These are phyloP conservation scores for Euphonia xanthogaster DNA, from an alignment of 2,797 vertebrate species.

Conservation along the genomic window DNA sequence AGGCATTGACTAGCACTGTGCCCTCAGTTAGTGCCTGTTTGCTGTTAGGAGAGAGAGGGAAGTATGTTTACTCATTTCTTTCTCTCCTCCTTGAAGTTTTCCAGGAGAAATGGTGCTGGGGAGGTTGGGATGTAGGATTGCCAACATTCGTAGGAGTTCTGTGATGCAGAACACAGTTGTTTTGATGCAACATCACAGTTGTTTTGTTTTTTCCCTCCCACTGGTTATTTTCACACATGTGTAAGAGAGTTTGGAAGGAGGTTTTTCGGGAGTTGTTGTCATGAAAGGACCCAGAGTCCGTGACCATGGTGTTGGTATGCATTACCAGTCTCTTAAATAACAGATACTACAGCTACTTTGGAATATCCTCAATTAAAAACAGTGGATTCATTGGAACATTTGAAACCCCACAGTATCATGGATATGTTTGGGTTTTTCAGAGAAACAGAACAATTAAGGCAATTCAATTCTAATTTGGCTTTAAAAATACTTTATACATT, in stretches of 20 bases:
- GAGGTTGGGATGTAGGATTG: not conserved
- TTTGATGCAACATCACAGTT: not conserved
- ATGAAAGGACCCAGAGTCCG: not conserved
- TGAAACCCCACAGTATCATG: not conserved
- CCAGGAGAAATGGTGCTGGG: not conserved
- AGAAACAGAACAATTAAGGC: not conserved
- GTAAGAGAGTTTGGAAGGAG: not conserved
- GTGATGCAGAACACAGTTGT: not conserved
- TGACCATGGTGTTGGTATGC: accelerated
- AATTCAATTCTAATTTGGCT: slow-evolving; percentile 16
- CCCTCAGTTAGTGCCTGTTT: not conserved
- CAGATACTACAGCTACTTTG: not conserved
- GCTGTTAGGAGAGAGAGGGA: not conserved
- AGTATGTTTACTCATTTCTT: not conserved
- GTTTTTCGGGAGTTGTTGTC: accelerated
- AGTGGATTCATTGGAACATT: not conserved
- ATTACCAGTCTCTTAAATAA: not conserved
- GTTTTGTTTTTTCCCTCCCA: not conserved
- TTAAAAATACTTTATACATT: slow-evolving; percentile 12
- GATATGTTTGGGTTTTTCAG: not conserved
- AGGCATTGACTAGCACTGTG: accelerated
- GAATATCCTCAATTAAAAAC: not conserved
- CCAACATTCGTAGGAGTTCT: accelerated
- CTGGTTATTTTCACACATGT: not conserved
- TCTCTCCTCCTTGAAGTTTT: not conserved